A percentile compares a stretch with the other conserved stretches of the same genome.
These are phyloP conservation scores for Elegia similella DNA, from an alignment of 2,888 invertebrate genomes.

Conservation along the genomic window DNA sequence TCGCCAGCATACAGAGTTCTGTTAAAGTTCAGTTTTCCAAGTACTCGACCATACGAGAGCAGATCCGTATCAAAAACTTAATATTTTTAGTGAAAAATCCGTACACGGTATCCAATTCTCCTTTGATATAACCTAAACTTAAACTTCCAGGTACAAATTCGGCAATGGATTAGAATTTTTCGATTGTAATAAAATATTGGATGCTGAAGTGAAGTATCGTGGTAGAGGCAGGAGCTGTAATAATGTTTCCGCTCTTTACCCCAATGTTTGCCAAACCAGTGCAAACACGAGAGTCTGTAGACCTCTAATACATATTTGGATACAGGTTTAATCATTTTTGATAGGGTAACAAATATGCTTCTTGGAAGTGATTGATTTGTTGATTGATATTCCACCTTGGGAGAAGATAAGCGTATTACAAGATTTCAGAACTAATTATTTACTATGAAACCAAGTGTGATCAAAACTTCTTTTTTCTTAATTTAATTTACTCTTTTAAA, in stretches of 20 bases:
- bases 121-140: neutral
- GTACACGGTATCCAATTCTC: neutral
- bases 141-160: neutral
- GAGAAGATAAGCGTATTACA: neutral
- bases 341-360: slow-evolving; percentile 2
- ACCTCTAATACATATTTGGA: slow-evolving; percentile 22
- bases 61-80: neutral
- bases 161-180: neutral
- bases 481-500: no score
- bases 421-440: no score
- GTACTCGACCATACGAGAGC: slow-evolving; percentile 10
- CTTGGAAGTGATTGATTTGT: neutral
- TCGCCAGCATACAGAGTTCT: neutral
- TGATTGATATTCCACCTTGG: neutral
- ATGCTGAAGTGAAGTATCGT: slow-evolving; percentile 13
- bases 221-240: slow-evolving; percentile 55
- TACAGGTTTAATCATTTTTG: slow-evolving; percentile 16
- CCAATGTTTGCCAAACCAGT: slow-evolving; percentile 65
- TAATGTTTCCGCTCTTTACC: slow-evolving; percentile 74
- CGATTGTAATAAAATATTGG: neutral
- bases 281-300: slow-evolving; percentile 57
- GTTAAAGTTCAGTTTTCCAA: slow-evolving; percentile 16
- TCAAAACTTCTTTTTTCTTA: no score
- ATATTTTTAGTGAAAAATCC: neutral
- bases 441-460: no score